These are phyloP conservation scores for Eledona agricola DNA, from an alignment of 2,888 invertebrate species.

Conservation along the genomic window DNA sequence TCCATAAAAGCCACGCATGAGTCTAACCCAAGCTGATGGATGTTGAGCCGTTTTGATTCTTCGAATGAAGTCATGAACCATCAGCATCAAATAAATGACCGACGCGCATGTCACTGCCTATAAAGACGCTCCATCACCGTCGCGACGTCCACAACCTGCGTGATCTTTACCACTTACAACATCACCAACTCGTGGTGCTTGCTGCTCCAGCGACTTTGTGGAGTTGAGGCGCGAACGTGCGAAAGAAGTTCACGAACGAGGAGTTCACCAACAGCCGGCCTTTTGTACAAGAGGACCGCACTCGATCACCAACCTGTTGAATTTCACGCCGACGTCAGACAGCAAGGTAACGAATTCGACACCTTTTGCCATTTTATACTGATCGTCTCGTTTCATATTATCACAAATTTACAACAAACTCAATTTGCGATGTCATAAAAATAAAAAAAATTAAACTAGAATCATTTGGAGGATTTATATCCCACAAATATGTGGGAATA, in stretches of 20 bases:
- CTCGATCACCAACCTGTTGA: slow-evolving; percentile 32
- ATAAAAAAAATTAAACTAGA: too few species aligned
- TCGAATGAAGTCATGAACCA: slow-evolving; percentile 35
- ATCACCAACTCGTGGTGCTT: slow-evolving; percentile 23
- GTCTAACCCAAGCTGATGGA: slow-evolving; percentile 9
- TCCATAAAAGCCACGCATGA: slow-evolving; percentile 8
- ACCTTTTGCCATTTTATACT: too few species aligned
- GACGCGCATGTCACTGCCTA: slow-evolving; percentile 43
- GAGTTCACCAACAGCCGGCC: too few species aligned
- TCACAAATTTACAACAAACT: too few species aligned
- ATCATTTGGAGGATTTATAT: too few species aligned
- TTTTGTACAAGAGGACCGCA: slow-evolving; percentile 10
- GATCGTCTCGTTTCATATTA: too few species aligned
- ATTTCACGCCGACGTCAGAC: slow-evolving; percentile 11
- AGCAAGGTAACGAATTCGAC: slow-evolving; percentile 28
- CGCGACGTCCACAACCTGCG: slow-evolving; percentile 45
- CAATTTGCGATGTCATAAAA: too few species aligned
- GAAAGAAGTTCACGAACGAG: too few species aligned
- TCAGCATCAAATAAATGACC: slow-evolving; percentile 37
- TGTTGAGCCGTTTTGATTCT: slow-evolving; percentile 29
- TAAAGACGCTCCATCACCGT: slow-evolving; percentile 44
- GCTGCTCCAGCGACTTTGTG: slow-evolving; percentile 15
- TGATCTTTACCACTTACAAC: slow-evolving; percentile 39
- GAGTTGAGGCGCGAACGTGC: too few species aligned
- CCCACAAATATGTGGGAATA: too few species aligned